These are phyloP conservation scores for Trachelipus rathkii DNA, from an alignment of 1,140 invertebrate genomes.

Conservation along the genomic window DNA sequence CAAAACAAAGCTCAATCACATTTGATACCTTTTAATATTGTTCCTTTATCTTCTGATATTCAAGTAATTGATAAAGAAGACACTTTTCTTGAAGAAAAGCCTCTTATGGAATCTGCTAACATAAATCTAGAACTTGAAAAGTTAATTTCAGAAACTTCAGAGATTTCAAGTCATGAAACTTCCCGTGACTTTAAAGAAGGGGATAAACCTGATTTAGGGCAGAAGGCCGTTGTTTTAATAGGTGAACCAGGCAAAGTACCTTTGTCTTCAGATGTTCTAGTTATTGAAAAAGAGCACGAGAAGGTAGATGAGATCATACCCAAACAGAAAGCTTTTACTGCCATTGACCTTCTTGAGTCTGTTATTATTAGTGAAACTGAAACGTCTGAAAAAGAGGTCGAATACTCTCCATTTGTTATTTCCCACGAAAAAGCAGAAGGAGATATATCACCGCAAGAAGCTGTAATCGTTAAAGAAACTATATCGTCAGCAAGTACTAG, in stretches of 20 bases:
- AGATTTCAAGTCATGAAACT: slow-evolving; percentile 35
- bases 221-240: slow-evolving; percentile 31
- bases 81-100: neutral
- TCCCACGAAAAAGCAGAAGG: neutral
- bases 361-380: slow-evolving; percentile 53
- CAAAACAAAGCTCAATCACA: neutral
- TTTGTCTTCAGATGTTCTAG: slow-evolving; percentile 33
- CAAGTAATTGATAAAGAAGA: neutral
- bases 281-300: slow-evolving; percentile 30
- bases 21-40: neutral
- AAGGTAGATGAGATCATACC: slow-evolving; percentile 48
- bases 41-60: neutral
- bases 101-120: slow-evolving; percentile 21
- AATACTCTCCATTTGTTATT: neutral
- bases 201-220: slow-evolving; percentile 10
- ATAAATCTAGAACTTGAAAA: slow-evolving; percentile 28
- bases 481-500: slow-evolving; percentile 33
- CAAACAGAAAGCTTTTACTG: neutral
- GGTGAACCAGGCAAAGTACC: slow-evolving; percentile 33
- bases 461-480: slow-evolving; percentile 42
- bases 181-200: slow-evolving; percentile 16
- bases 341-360: slow-evolving; percentile 52
- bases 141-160: neutral
- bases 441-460: neutral
- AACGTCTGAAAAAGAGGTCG: slow-evolving; percentile 3